A percentile compares a stretch with the other conserved stretches of the same genome.
These are phyloP conservation scores for Stictocephala bisonia DNA, from an alignment of 2,888 invertebrate genomes.

Conservation along the genomic window DNA sequence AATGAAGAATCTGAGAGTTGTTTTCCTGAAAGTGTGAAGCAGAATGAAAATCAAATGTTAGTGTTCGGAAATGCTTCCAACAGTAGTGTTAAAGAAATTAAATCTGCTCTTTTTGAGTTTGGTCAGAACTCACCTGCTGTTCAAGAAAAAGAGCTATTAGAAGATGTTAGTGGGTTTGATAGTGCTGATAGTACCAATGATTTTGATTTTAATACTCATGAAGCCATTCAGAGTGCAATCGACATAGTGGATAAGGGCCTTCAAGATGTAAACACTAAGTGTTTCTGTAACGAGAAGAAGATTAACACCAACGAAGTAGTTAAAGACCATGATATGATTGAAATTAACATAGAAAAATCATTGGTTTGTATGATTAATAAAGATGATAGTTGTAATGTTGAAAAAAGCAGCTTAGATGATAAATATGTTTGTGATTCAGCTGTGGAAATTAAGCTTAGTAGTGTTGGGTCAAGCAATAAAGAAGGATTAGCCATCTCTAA, in stretches of 20 bases:
- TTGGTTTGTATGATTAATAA: background rate
- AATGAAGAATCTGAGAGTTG: too few relatives aligned
- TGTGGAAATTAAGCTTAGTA: too few relatives aligned
- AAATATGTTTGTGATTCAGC: too few relatives aligned
- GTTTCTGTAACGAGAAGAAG: background rate
- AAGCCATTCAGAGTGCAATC: slow-evolving; percentile 15
- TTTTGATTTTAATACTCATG: background rate
- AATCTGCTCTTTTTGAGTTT: background rate
- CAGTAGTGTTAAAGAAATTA: background rate
- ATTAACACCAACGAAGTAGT: background rate
- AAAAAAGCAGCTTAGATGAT: too few relatives aligned
- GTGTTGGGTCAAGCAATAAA: too few relatives aligned
- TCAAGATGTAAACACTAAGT: background rate
- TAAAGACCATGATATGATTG: background rate
- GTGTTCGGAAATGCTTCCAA: background rate
- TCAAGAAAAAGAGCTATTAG: too few relatives aligned
- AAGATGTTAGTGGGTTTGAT: slow-evolving; percentile 12
- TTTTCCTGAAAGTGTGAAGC: too few relatives aligned
- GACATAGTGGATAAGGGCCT: background rate
- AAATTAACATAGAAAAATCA: background rate
- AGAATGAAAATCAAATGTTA: too few relatives aligned
- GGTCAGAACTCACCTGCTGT: background rate
- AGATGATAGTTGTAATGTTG: background rate
- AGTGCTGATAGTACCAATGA: slow-evolving; percentile 24
- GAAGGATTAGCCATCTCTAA: too few relatives aligned